A percentile compares a stretch with the other conserved stretches of the same genome.
Conservation (phyloP, 1,140 invertebrate species). For the Onthophagus taurus region DNA sequence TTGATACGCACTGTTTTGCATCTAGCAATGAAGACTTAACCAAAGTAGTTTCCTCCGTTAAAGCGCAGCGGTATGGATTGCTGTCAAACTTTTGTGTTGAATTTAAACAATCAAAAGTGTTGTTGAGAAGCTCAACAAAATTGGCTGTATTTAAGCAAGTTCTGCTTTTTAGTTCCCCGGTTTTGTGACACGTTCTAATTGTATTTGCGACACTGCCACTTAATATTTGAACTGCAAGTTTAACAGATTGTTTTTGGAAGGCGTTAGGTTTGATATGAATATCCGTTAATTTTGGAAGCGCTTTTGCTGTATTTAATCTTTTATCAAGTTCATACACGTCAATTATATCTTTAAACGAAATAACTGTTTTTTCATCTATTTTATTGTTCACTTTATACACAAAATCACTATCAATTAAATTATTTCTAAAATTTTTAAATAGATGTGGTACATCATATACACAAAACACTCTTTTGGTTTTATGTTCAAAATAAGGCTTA, state of each 20-base stretch:
- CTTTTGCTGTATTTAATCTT: not conserved
- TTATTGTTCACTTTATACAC: too few relatives aligned
- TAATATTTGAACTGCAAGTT: too few relatives aligned
- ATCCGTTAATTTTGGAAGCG: not conserved
- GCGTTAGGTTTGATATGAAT: constrained; percentile 23
- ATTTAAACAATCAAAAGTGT: constrained; percentile 20
- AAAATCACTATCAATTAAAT: constrained; percentile 11
- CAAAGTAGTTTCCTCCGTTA: constrained; percentile 7
- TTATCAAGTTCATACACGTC: constrained; percentile 15
- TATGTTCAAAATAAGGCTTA: constrained; percentile 15
- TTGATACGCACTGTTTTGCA: not conserved
- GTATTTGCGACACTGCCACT: not conserved
- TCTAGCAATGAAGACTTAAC: not conserved
- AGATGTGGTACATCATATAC: constrained; percentile 17
- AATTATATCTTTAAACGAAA: constrained; percentile 15
- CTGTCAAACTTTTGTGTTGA: constrained; percentile 9
- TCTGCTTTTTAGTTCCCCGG: not conserved
- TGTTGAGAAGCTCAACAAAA: constrained; percentile 16
- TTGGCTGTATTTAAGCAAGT: constrained; percentile 10
- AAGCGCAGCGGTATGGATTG: constrained; percentile 15
- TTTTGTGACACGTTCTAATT: not conserved
- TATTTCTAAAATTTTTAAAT: constrained; percentile 18
- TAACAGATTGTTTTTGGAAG: too few relatives aligned
- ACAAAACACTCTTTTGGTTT: constrained; percentile 11
- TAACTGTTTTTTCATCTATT: constrained; percentile 8